Conservation (phyloP, 2,113 vertebrate genomes). For the Eublepharis macularius region DNA sequence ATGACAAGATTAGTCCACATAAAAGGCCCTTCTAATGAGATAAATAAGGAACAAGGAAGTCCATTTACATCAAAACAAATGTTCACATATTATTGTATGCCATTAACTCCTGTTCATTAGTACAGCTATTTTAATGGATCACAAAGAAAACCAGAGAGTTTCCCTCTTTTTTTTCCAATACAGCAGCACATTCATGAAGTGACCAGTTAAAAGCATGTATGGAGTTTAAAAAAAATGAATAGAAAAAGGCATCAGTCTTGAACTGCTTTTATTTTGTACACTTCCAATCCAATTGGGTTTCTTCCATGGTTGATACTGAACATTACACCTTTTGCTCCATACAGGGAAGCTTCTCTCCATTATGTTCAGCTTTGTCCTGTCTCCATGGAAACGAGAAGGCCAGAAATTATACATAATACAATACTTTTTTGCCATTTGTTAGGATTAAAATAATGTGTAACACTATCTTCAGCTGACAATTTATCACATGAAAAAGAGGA, state of each 20-base stretch:
- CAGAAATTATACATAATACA: slow-evolving; percentile 13
- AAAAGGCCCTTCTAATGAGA: neutral
- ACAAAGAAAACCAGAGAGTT: neutral
- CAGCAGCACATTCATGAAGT: too few relatives aligned
- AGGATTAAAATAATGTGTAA: slow-evolving; percentile 16
- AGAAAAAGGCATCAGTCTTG: neutral
- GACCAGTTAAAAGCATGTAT: neutral
- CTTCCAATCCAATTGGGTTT: neutral
- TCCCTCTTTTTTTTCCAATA: neutral
- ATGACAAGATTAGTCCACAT: neutral
- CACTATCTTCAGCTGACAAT: neutral
- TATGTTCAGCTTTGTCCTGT: neutral
- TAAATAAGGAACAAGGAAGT: neutral
- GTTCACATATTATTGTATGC: neutral
- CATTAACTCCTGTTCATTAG: neutral
- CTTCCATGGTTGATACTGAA: neutral
- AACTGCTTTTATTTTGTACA: neutral
- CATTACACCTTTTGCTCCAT: neutral
- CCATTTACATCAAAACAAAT: neutral
- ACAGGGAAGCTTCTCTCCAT: neutral
- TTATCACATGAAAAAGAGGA: neutral
- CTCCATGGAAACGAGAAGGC: slow-evolving; percentile 24
- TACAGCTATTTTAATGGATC: neutral
- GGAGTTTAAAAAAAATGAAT: neutral
- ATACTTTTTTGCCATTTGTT: slow-evolving; percentile 17